These are phyloP conservation scores for Hoplodrina blanda DNA, from an alignment of 2,888 invertebrate genomes.

Conservation along the genomic window DNA sequence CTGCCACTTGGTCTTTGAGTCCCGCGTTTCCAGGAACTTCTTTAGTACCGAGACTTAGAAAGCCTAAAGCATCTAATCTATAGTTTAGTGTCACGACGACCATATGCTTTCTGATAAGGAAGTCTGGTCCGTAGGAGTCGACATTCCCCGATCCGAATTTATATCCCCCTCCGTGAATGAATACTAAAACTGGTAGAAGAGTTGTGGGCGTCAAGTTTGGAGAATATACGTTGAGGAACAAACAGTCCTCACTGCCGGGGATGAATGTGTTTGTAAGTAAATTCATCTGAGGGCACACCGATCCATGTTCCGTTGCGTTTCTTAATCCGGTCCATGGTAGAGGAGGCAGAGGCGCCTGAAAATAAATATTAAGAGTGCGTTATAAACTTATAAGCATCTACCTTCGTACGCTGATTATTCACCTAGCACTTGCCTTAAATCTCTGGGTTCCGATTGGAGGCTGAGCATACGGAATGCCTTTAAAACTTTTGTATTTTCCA, in stretches of 20 bases:
- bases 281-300: slow-evolving; percentile 31
- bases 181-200: slow-evolving; percentile 32
- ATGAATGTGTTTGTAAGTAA: background rate
- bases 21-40: slow-evolving; percentile 42
- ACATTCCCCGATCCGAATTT: slow-evolving; percentile 35
- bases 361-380: background rate
- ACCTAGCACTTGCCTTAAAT: slow-evolving; percentile 26
- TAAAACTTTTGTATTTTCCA: slow-evolving; percentile 28
- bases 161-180: slow-evolving; percentile 28
- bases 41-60: slow-evolving; percentile 22
- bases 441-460: slow-evolving; percentile 22
- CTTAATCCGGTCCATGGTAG: slow-evolving; percentile 25
- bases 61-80: slow-evolving; percentile 42
- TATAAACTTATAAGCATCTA: background rate
- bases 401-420: background rate
- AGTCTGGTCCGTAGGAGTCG: slow-evolving; percentile 31
- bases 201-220: slow-evolving; percentile 12
- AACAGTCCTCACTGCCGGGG: slow-evolving; percentile 37
- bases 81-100: slow-evolving; percentile 37
- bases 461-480: slow-evolving; percentile 38
- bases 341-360: slow-evolving; percentile 31
- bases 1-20: slow-evolving; percentile 41
- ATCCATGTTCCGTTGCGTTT: slow-evolving; percentile 32
- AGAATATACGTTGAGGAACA: slow-evolving; percentile 46
- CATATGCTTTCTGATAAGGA: slow-evolving; percentile 19